Base-by-base conservation (phyloP, 2,113 vertebrate genomes). In the Rhinogobius similis region DNA sequence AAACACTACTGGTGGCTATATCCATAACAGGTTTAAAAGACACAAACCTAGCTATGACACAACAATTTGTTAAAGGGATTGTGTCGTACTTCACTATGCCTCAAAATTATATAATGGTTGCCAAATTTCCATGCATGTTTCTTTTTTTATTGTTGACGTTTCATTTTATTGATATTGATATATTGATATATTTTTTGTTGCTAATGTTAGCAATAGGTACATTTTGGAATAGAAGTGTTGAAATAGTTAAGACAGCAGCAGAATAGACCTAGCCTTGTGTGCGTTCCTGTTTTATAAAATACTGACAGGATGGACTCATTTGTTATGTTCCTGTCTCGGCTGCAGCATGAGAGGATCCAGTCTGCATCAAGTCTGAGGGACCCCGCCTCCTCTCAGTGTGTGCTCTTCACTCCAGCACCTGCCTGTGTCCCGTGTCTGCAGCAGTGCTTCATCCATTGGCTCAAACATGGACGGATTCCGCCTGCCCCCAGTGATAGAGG, bases 401-500 rank as follows among this genome's bases (percentile, higher is more conserved):
- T 39, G 36, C 24, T 10, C 29, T 26, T 10, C 23, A 36, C 48
- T 16, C 38, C 68, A 58, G 59, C 53, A 26, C 32, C 39, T 26
- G n/a, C 12, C n/a, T 21, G 46, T 50, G 46, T 32, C 61, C 64
- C 50, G 36, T 62, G 8, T 66, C 75, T 64, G 72, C 78, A 53
- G 68, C 65, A 41, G 73, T 32, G 4, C 18, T 26, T 65, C 21
- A 43, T 48, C 32, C 67, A 21, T 55, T 62, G 21, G 32, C 50
- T 29, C 62, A 29, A 79, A 70, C 79, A 90, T 92, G 90, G 90
- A 92, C 13, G 87, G 84, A 61, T 61, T 90, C 48, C 88, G 85
- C 24, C 86, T 92, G 62, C 90, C 91, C 0, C 91, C 90, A 4
- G 74, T 92, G 67, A 91, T 91, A 10, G 90, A 91, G 79, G 91